phyloP scores from a whole-genome alignment of 2,113 vertebrate species.

The Uria aalge region DNA sequence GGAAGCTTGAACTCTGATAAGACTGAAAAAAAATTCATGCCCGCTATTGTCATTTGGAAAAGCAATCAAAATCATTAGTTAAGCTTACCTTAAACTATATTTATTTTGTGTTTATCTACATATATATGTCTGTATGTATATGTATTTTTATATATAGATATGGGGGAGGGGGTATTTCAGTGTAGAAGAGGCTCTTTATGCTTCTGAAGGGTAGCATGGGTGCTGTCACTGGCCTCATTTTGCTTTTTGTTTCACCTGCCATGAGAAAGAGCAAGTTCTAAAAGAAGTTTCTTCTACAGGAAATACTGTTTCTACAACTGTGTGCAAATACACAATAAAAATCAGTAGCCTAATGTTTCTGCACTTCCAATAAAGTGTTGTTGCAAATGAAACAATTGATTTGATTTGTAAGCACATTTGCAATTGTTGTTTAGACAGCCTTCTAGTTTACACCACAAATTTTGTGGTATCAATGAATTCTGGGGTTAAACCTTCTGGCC shows the following conservation, averaged over 20 bases:
- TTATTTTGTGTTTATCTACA: background rate
- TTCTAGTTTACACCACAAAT: background rate
- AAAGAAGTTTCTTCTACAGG: background rate
- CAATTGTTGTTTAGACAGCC: background rate
- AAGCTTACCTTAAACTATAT: background rate
- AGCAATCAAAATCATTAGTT: background rate
- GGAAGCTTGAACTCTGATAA: background rate
- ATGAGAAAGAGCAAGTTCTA: background rate
- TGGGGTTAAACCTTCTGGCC: background rate
- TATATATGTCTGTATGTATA: background rate
- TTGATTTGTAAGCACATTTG: background rate
- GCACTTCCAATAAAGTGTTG: background rate
- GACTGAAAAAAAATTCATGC: background rate
- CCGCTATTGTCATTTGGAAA: background rate
- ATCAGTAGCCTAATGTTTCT: background rate
- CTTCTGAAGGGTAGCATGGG: background rate
- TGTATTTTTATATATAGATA: background rate
- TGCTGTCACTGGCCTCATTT: background rate
- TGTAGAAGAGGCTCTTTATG: background rate
- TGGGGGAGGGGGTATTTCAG: background rate
- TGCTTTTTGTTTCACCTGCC: background rate
- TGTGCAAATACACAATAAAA: background rate
- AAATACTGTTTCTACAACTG: background rate
- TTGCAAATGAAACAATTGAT: background rate
- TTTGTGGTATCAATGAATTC: background rate